Evolutionary conservation across 2,888 invertebrate genomes (phyloP).

Genomic region (Drosophila pseudotakahashii): DNA sequence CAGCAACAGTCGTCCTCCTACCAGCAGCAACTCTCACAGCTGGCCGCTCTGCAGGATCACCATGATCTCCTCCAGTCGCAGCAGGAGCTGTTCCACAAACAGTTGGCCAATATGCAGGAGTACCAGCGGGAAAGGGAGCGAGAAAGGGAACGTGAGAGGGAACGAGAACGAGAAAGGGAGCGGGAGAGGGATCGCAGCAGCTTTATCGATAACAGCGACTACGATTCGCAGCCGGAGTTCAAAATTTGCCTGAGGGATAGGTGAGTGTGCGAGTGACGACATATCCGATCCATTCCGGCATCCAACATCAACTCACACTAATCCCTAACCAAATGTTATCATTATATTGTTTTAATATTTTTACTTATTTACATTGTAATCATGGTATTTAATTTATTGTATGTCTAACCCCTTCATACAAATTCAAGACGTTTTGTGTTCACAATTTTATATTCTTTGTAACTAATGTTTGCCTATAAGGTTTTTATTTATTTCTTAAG

Average conservation of each 20-base stretch:
- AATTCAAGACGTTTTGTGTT: too few species aligned
- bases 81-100: constrained; percentile 80
- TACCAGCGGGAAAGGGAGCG: constrained; percentile 45
- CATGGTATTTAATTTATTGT: background rate
- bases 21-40: constrained; percentile 67
- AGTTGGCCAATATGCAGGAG: constrained; percentile 70
- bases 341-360: background rate
- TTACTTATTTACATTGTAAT: background rate
- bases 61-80: constrained; percentile 71
- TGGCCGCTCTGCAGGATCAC: constrained; percentile 68
- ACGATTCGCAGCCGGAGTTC: constrained; percentile 79
- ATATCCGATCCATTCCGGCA: constrained; percentile 8
- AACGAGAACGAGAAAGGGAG: constrained; percentile 52
- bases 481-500: too few species aligned
- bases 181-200: constrained; percentile 49
- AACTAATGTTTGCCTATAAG: too few species aligned
- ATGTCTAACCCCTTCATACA: too few species aligned
- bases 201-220: constrained; percentile 70
- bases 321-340: background rate
- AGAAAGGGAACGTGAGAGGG: constrained; percentile 35
- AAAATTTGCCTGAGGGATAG: constrained; percentile 83
- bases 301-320: constrained; percentile 7
- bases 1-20: constrained; percentile 67
- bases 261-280: constrained; percentile 81
- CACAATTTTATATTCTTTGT: too few species aligned